Conservation (phyloP, 2,888 invertebrate genomes). For the Pilophorus perplexus region DNA sequence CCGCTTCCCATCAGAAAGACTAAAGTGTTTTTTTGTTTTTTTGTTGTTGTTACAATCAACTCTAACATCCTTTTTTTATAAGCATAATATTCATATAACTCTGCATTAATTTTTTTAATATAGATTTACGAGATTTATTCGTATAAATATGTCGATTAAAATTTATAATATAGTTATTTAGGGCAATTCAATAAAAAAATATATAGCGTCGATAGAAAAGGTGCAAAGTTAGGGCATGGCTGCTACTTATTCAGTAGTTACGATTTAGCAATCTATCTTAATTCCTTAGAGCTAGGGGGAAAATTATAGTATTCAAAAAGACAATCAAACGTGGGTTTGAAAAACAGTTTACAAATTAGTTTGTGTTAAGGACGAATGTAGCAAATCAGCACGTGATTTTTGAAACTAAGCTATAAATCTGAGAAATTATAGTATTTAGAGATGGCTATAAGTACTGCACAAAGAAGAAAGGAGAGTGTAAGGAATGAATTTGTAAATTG, state of each 20-base stretch:
- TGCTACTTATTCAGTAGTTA: slow-evolving; percentile 8
- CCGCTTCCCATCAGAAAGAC: slow-evolving; percentile 6
- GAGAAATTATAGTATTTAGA: no score
- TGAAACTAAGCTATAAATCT: no score
- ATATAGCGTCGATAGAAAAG: slow-evolving; percentile 36
- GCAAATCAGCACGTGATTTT: no score
- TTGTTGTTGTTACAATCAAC: neutral
- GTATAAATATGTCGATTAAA: neutral
- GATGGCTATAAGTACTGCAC: no score
- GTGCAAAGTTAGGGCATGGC: slow-evolving; percentile 30
- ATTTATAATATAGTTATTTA: slow-evolving; percentile 1
- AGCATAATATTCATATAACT: neutral
- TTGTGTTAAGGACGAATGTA: no score
- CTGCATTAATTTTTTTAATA: neutral
- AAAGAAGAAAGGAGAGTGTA: no score
- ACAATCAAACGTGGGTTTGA: no score
- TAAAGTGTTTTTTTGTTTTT: neutral
- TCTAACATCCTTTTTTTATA: neutral
- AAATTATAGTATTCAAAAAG: no score
- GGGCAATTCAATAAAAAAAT: slow-evolving; percentile 37
- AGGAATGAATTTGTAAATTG: no score
- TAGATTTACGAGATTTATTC: neutral
- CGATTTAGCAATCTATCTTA: neutral
- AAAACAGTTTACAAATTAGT: no score
- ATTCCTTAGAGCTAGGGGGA: no score